Percentiles rank a stretch among this genome's conserved stretches.
phyloP scores from a whole-genome alignment of 2,888 invertebrate species.

The Catocala nupta region DNA sequence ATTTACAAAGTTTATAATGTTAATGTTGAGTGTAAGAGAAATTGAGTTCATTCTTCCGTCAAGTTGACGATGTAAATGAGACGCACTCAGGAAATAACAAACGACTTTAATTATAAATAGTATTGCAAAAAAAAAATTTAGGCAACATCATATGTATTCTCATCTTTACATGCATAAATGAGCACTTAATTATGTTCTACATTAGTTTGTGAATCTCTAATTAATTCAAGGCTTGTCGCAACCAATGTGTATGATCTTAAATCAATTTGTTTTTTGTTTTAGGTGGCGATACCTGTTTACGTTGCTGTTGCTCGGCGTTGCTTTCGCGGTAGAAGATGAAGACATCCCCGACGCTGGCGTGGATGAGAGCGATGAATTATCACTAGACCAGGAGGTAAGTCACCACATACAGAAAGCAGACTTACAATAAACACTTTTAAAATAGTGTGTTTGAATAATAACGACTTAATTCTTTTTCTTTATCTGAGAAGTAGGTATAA shows the following conservation, averaged over 20 bases:
- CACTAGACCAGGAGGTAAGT: conserved; percentile 75
- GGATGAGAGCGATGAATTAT: conserved; percentile 71
- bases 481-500: too few relatives aligned
- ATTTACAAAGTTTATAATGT: conserved; percentile 38
- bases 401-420: background rate
- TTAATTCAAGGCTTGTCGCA: background rate
- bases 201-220: too few relatives aligned
- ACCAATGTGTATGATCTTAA: conserved; percentile 20
- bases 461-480: too few relatives aligned
- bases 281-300: conserved; percentile 77
- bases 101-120: too few relatives aligned
- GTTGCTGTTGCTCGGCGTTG: conserved; percentile 65
- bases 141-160: too few relatives aligned
- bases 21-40: conserved; percentile 39
- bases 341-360: conserved; percentile 77
- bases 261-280: conserved; percentile 53
- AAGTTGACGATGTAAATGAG: conserved; percentile 17
- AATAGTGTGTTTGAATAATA: too few relatives aligned
- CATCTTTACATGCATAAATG: too few relatives aligned
- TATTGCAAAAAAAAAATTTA: too few relatives aligned
- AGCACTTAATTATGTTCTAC: too few relatives aligned
- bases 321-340: conserved; percentile 70
- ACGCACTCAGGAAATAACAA: conserved; percentile 5
- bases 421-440: too few relatives aligned
- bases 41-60: conserved; percentile 38